These are phyloP conservation scores for Acrocephalus kingi DNA, from an alignment of 2,113 vertebrate genomes.

Conservation along the genomic window DNA sequence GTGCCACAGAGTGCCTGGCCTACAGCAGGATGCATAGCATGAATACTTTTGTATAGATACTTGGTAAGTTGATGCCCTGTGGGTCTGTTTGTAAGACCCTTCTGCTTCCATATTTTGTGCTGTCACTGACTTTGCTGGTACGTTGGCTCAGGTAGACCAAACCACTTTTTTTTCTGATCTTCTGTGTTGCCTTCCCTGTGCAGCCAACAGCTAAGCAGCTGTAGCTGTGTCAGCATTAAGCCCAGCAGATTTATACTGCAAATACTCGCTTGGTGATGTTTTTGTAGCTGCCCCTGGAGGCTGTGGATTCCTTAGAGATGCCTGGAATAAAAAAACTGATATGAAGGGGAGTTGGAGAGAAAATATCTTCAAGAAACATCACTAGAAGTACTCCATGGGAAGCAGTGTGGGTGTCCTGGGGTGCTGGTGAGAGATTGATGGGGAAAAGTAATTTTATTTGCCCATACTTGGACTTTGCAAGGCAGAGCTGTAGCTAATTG, in stretches of 20 bases:
- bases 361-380: neutral
- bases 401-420: neutral
- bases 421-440: neutral
- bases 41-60: neutral
- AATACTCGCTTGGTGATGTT: neutral
- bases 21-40: fast-evolving
- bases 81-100: neutral
- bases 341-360: neutral
- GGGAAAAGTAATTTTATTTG: neutral
- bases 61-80: neutral
- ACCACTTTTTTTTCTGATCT: neutral
- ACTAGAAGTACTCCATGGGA: neutral
- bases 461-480: neutral
- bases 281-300: neutral
- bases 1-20: neutral
- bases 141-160: neutral
- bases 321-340: neutral
- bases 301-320: neutral
- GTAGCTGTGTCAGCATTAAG: neutral
- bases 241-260: neutral
- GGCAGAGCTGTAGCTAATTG: neutral
- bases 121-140: neutral
- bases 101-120: neutral
- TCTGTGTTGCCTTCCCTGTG: neutral
- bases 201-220: neutral